A percentile compares a stretch with the other conserved stretches of the same genome.
Evolutionary conservation across 1,140 invertebrate species (phyloP).

Genomic region (Drosophila serrata): DNA sequence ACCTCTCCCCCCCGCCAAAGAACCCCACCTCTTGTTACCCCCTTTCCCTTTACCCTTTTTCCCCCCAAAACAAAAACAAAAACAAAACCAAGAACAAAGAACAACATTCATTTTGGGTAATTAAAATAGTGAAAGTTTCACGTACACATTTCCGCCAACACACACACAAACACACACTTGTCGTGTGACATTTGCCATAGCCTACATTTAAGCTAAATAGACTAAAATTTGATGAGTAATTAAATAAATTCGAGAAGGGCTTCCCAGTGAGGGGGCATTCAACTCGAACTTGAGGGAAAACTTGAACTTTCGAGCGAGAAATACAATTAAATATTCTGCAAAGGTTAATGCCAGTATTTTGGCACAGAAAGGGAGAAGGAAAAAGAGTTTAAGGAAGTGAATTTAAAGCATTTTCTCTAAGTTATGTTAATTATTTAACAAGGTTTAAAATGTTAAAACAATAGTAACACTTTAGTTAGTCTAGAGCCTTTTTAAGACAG

Average conservation of each 20-base stretch:
- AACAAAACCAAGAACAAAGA: slow-evolving; percentile 22
- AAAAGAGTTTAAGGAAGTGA: not conserved
- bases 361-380: not conserved
- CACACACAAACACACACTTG: not conserved
- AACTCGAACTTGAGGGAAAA: not conserved
- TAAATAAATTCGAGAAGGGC: slow-evolving; percentile 22
- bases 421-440: not conserved
- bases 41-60: not conserved
- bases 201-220: slow-evolving; percentile 69
- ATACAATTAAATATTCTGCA: slow-evolving; percentile 6
- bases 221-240: slow-evolving; percentile 25
- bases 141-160: not conserved
- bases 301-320: slow-evolving; percentile 11
- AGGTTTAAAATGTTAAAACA: not conserved
- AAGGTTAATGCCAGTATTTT: slow-evolving; percentile 1
- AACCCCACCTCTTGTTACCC: not conserved
- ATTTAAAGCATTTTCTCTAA: not conserved
- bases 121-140: slow-evolving; percentile 78
- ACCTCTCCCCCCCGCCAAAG: not conserved
- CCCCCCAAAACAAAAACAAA: slow-evolving; percentile 4
- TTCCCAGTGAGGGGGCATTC: slow-evolving; percentile 4
- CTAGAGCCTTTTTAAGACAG: not conserved
- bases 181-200: slow-evolving; percentile 60
- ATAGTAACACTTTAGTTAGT: not conserved
- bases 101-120: slow-evolving; percentile 67